Base-by-base conservation (phyloP, 2,888 invertebrate genomes). In the Apodemia hepburni region DNA sequence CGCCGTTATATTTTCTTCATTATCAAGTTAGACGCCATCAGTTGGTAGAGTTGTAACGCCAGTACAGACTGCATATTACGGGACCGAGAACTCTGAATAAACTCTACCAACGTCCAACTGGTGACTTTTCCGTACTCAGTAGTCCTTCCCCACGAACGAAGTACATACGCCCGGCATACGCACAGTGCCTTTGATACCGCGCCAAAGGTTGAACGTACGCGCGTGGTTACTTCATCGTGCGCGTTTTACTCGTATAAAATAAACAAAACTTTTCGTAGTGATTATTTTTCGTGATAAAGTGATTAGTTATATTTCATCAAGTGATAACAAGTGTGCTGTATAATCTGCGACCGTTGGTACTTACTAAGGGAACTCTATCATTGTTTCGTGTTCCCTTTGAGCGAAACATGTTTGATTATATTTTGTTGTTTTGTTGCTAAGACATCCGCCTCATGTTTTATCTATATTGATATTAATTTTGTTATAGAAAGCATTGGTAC, bases 381-480 rank as follows among this genome's bases (percentile, higher is more conserved):
- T 73, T 77, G 76, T 79, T 81, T 79, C 74, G 73, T 81, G 77
- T 77, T 79, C 77, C 79, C 77, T 82, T 82, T 78, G 81, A 82
- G 79, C 77, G 74, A 82, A 86, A 86, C 87, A 85, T 79, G 84
- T 85, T 86, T 83, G 81, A 82, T 85, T 84, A 80, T 79, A 76
- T 80, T 84, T 87, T 85, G 85, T 87, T 87, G 84, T 88, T 87
- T 84, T 85, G 86, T 85, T 86, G 74, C 83, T 78, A 82, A 84
- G 85, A 85, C 84, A 86, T 85, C 85, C 85, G 86, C 82, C 83
- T 85, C 71, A 80, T 66, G 61, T 65, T 57, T 65, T 66, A 62
- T 66, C 69, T 61, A 65, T 64, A 62, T 17, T 58, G 38, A 57
- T 54, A 45, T 54, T 60, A 38, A 38, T 4, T 58, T 18, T 6